These are phyloP conservation scores for Mixornis gularis DNA, from an alignment of 2,113 vertebrate species.

Conservation along the genomic window DNA sequence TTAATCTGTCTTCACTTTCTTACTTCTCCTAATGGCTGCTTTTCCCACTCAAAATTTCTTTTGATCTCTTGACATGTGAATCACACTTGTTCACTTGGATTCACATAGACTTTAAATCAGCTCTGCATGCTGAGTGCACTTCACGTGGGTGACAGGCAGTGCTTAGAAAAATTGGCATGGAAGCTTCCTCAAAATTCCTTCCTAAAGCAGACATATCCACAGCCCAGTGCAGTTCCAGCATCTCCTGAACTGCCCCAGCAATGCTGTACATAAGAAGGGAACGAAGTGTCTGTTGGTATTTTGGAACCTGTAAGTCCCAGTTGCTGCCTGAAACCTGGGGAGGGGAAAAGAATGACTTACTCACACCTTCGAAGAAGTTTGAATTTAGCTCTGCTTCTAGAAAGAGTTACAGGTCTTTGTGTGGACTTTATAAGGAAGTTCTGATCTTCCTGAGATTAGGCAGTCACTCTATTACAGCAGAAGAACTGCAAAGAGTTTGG, in stretches of 20 bases:
- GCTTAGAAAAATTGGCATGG: neutral
- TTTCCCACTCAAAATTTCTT: neutral
- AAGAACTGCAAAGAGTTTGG: neutral
- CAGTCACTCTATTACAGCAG: neutral
- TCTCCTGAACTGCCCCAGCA: neutral
- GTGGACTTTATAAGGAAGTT: neutral
- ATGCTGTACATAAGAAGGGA: neutral
- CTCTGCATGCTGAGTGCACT: neutral
- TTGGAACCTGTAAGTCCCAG: neutral
- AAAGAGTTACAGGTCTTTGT: neutral
- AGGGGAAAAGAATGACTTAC: neutral
- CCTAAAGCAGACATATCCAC: neutral
- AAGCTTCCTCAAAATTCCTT: neutral
- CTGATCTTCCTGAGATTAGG: neutral
- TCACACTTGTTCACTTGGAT: conserved; percentile 2
- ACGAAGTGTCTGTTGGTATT: neutral
- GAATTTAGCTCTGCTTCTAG: neutral
- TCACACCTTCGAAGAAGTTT: neutral
- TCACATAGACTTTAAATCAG: neutral
- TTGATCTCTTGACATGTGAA: conserved; percentile 1
- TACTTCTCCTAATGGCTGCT: neutral
- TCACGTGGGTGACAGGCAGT: neutral
- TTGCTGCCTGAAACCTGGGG: neutral
- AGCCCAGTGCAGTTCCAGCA: neutral
- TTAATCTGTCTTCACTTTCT: neutral